Evolutionary conservation across 2,797 vertebrate genomes (phyloP), one percentile per base, ranked within the genome.

Genomic region (Platyrinchus mystaceus): DNA sequence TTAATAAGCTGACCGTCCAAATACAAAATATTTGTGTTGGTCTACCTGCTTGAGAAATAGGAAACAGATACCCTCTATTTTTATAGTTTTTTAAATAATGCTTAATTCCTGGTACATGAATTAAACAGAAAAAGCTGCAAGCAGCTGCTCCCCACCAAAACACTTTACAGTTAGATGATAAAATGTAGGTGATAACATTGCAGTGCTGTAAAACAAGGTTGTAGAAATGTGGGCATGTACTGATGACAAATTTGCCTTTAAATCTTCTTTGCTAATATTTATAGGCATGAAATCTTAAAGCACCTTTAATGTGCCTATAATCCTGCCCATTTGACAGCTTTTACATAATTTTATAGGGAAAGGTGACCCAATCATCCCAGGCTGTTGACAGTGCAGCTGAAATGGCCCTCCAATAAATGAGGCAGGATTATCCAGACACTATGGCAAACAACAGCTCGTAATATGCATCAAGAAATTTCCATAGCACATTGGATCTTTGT

Each of bases 321-420:
- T 97, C 97, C 95, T 97, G 97, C 94, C 94, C 96, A 96, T 98
- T 98, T 98, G 98, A 98, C 97, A 97, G 97, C 97, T 98, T 98
- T 98, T 97, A 98, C 94, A 98, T 98, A 98, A 98, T 98, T 98
- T 98, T 98, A 98, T 97, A 98, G 98, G 98, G 97, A 98, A 98
- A 98, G 98, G 98, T 98, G 98, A 98, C 98, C 98, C 60, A 97
- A 97, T 98, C 87, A 96, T 97, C 95, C 94, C 93, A 94, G 62
- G 86, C 89, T 98, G 95, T 98, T 98, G 98, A 98, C 98, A 98
- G 94, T 97, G 95, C 96, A 88, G 96, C 96, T 97, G 95, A 97
- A 97, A 96, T 97, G 93, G 93, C 93, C 96, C 92, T 97, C 96
- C 97, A 97, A 97, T 98, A 98, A 98, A 98, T 97, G 96, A 98